Conservation (phyloP, 1,140 invertebrate genomes). For the Micrasema minimum region DNA sequence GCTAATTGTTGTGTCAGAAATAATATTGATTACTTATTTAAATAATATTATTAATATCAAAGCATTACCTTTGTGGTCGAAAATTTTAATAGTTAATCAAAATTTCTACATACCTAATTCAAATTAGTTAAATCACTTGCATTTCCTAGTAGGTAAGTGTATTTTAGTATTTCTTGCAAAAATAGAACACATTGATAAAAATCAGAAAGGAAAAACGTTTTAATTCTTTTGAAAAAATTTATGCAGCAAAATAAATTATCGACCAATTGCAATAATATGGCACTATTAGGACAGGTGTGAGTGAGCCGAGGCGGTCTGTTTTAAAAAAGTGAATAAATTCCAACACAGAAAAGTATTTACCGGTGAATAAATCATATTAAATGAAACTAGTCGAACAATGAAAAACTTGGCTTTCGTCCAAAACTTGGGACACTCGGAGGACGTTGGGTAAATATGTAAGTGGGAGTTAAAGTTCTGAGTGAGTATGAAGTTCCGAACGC, state of each 20-base stretch:
- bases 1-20: no score
- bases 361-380: slow-evolving; percentile 29
- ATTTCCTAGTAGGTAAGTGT: no score
- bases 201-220: not conserved
- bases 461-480: slow-evolving; percentile 8
- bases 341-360: slow-evolving; percentile 4
- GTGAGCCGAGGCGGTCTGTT: not conserved
- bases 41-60: no score
- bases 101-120: no score
- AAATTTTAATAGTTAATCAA: no score
- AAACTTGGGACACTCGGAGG: slow-evolving; percentile 25
- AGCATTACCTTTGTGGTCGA: no score
- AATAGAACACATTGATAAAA: no score
- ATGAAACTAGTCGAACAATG: slow-evolving; percentile 26
- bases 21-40: no score
- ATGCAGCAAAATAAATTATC: not conserved
- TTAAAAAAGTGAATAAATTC: slow-evolving; percentile 7
- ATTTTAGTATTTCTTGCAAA: no score
- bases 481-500: no score
- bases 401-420: slow-evolving; percentile 21
- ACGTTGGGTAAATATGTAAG: slow-evolving; percentile 24
- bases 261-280: slow-evolving; percentile 8
- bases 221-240: not conserved
- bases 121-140: no score
- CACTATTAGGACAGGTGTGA: slow-evolving; percentile 23